phyloP scores from a whole-genome alignment of 37 sponge, comb jelly and placozoan genomes.

The Halisarca cf. caerulea region DNA sequence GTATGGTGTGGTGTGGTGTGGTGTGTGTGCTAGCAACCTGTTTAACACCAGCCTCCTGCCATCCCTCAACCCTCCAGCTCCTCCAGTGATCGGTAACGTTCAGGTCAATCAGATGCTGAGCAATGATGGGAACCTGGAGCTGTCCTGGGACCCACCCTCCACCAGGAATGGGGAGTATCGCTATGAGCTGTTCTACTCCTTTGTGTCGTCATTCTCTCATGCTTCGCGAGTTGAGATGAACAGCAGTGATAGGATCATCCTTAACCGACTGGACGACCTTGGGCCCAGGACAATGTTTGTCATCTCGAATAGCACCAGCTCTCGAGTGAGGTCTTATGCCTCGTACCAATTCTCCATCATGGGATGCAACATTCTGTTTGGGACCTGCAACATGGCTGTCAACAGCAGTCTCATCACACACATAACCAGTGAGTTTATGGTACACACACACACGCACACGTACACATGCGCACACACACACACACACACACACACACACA shows the following conservation, averaged over 20 bases:
- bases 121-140: not conserved
- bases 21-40: too few relatives aligned
- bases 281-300: not conserved
- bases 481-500: too few relatives aligned
- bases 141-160: not conserved
- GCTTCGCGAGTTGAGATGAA: not conserved
- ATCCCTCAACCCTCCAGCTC: too few relatives aligned
- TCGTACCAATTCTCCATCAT: not conserved
- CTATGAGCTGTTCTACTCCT: not conserved
- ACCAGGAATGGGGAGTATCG: slow-evolving; percentile 5
- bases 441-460: too few relatives aligned
- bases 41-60: too few relatives aligned
- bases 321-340: not conserved
- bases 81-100: not conserved
- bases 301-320: not conserved
- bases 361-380: not conserved
- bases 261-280: not conserved
- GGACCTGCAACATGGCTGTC: too few relatives aligned
- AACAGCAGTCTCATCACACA: too few relatives aligned
- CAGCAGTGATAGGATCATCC: not conserved
- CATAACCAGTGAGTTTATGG: too few relatives aligned
- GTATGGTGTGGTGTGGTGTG: too few relatives aligned
- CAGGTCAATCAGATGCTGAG: not conserved
- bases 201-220: not conserved
- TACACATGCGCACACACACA: too few relatives aligned